Evolutionary conservation across 1,140 invertebrate genomes (phyloP), one percentile per base, ranked within the genome.

Genomic region (Kradibia gibbosae): DNA sequence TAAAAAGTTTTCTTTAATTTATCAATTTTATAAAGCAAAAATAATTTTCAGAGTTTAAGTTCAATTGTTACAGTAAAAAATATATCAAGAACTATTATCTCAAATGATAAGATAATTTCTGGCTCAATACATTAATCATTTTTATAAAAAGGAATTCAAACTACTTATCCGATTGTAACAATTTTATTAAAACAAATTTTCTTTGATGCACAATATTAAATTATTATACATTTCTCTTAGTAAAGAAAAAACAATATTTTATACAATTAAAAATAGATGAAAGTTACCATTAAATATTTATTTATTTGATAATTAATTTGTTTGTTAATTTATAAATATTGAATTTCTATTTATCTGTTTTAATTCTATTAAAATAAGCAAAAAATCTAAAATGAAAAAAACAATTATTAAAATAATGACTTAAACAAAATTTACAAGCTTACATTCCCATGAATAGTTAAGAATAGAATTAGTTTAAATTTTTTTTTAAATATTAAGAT

Each of bases 81-180:
- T 36, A 42, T 50, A 70, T 22, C 62, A 70, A 79, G 42, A n/a
- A 53, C 34, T 42, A 31, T 71, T 70, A 79, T 79, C 48, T 79
- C 42, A 17, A 20, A 11, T 70, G 77, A 78, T 78, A 78, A 78
- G 77, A 78, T 65, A 65, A 65, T 78, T 78, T 70, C n/a, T 70
- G 48, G 22, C 48, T 53, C 3, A 28, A 78, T 78, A 55, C 36
- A n/a, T 20, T 53, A 53, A 71, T 48, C 42, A 62, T 62, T 31
- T 36, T 20, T 65, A 20, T 28, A 36, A 65, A 65, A 77, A 20
- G 25, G 67, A 65, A 65, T 31, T 17, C 25, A 70, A 28, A 20
- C 31, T 34, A n/a, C 31, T 78, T 50, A 78, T 78, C 60, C 34
- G 45, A 77, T 77, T 34, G 17, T 7, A 42, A 22, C 31, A 45